phyloP scores from a whole-genome alignment of 2,797 vertebrate species.

The Clarias laeviceps region DNA sequence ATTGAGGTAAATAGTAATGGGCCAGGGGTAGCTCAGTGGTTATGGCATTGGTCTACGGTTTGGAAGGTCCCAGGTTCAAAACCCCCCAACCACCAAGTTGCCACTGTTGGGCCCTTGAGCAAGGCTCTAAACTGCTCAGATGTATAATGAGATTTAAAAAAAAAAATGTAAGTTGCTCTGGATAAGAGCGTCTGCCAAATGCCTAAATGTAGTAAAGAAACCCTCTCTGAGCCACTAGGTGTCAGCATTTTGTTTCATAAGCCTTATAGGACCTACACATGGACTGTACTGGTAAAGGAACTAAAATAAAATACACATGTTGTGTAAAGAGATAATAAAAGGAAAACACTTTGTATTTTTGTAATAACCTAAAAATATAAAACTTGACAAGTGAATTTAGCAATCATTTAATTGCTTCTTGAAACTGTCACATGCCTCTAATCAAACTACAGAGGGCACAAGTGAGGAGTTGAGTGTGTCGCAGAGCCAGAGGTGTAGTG shows the following conservation, averaged over 20 bases:
- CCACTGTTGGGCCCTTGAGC: too few relatives aligned
- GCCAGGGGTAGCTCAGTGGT: too few relatives aligned
- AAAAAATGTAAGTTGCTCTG: too few relatives aligned
- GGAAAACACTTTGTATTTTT: background rate
- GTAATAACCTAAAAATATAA: background rate
- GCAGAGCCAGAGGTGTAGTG: background rate
- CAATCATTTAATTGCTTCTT: background rate
- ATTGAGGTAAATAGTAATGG: too few relatives aligned
- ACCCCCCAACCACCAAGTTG: too few relatives aligned
- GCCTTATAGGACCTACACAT: background rate
- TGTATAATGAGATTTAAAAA: too few relatives aligned
- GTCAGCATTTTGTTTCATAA: slow-evolving; percentile 26
- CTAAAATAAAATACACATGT: background rate
- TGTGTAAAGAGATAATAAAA: background rate
- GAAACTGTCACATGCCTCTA: background rate
- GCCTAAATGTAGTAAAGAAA: too few relatives aligned
- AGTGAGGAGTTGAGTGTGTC: background rate
- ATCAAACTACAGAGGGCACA: background rate
- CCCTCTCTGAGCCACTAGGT: slow-evolving; percentile 39
- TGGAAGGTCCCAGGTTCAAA: too few relatives aligned
- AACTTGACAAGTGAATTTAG: background rate
- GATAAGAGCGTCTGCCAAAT: too few relatives aligned
- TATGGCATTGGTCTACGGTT: too few relatives aligned
- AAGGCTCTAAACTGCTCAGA: too few relatives aligned
- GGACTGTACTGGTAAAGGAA: background rate